Evolutionary conservation across 2,113 vertebrate species (phyloP).

Genomic region (Boleophthalmus pectinirostris): DNA sequence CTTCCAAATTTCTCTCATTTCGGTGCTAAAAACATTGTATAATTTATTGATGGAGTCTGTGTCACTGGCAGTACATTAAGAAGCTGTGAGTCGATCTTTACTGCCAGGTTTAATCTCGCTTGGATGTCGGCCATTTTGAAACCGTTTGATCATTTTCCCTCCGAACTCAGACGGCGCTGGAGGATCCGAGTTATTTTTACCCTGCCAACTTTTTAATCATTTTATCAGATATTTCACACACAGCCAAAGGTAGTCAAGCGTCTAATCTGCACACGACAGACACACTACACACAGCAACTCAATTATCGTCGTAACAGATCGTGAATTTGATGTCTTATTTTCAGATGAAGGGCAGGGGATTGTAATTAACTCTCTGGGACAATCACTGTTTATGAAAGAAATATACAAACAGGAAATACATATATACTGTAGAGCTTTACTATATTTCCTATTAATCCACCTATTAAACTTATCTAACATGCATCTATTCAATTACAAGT

Average conservation of each 20-base stretch:
- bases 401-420: no score
- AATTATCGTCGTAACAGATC: neutral
- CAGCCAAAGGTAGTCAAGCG: neutral
- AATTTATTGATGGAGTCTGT: constrained; percentile 4
- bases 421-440: no score
- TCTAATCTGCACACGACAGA: neutral
- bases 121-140: constrained; percentile 24
- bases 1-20: neutral
- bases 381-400: neutral
- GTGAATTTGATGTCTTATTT: neutral
- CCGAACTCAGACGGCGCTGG: constrained; percentile 3
- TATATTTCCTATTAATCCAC: no score
- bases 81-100: constrained; percentile 13
- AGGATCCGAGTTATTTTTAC: constrained; percentile 26
- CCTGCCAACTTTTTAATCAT: constrained; percentile 15
- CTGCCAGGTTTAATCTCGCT: constrained; percentile 1
- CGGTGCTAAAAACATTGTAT: neutral
- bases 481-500: no score
- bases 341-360: neutral
- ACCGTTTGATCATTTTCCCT: constrained; percentile 35
- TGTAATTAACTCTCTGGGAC: neutral
- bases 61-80: neutral
- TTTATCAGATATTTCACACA: constrained; percentile 6
- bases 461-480: no score
- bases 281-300: no score